These are phyloP conservation scores for Actinopyga echinites DNA, from an alignment of 53 echinoderm and acorn worm genomes.

Conservation along the genomic window DNA sequence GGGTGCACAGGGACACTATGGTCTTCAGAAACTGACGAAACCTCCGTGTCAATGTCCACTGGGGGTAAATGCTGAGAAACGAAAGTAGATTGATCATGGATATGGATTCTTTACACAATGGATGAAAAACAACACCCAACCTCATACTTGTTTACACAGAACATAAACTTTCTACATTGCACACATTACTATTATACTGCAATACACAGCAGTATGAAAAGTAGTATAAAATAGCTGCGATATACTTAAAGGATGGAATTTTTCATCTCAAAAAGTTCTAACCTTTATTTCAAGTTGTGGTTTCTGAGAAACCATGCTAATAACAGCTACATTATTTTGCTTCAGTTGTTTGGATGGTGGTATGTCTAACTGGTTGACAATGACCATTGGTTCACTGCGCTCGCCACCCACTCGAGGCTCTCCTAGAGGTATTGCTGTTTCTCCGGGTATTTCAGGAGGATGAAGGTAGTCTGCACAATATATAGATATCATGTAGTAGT, in stretches of 20 bases:
- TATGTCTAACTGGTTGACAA: conserved; percentile 30
- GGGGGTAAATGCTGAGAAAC: conserved; percentile 30
- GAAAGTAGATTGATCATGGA: not conserved
- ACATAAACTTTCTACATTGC: no score
- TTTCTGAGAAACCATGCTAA: conserved; percentile 23
- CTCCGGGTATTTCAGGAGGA: not conserved
- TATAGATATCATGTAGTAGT: no score
- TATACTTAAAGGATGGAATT: no score
- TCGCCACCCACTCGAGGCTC: conserved; percentile 69
- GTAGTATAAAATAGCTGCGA: no score
- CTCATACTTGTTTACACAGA: no score
- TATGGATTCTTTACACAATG: no score
- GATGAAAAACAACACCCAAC: no score
- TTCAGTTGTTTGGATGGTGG: not conserved
- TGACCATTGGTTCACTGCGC: conserved; percentile 69
- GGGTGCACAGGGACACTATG: not conserved
- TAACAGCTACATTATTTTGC: conserved; percentile 23
- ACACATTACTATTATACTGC: no score
- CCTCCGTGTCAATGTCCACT: conserved; percentile 39
- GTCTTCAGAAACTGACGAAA: conserved; percentile 20
- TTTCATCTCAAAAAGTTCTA: not conserved
- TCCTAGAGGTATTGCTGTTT: conserved; percentile 80
- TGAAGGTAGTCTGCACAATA: not conserved
- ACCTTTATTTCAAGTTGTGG: conserved; percentile 43
- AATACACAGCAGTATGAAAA: no score